Base-by-base conservation (phyloP, 2,888 invertebrate species). In the Epistrophe eligans region DNA sequence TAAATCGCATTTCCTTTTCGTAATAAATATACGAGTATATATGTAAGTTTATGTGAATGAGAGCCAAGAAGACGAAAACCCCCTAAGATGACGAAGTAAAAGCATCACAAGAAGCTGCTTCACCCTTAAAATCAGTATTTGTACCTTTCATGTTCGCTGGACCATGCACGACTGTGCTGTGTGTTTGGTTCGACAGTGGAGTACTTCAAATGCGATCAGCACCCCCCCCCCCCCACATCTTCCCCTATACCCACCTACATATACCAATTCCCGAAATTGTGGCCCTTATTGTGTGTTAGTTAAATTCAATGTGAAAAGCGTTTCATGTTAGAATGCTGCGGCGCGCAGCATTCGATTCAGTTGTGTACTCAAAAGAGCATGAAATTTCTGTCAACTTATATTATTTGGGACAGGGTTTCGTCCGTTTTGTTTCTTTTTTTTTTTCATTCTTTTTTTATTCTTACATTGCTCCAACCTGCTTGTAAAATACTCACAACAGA, bases 351-450 rank as follows among this genome's bases (percentile, higher is more conserved):
- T 76, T 82, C 82, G 79, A 79, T 83, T 87, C 83, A 32, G 87
- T 83, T 83, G 79, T 73, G 24, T 73, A 84, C 60, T 88, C 88
- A 88, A 88, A 80, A 84, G 88, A 80, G 88, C 88, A 88, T 88
- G 84, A 88, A 80, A 88, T 84, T 88, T 84, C 84, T 84, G 84
- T 88, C 88, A 88, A 88, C 76, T 88, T 77, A 2, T 60, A 24
- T 24, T 40, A 79, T 88, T 76, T 82, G 48, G 66, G 77, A 17
- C 24, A 38, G 13, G 58, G 40, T 8, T 55, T 62, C 32, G 35
- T 55, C 28, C 50, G 15, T 52, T 52, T 50, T 52, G 43, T 38
- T 11, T 48, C 58, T 32, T 17, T 43, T 77, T 71, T 24, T 45
- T n/a, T n/a, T n/a, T n/a, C n/a, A n/a, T 0, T 28, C 19, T 19